A percentile compares a stretch with the other conserved stretches of the same genome.
phyloP scores from a whole-genome alignment of 2,888 invertebrate species.

The Melanotus villosus region DNA sequence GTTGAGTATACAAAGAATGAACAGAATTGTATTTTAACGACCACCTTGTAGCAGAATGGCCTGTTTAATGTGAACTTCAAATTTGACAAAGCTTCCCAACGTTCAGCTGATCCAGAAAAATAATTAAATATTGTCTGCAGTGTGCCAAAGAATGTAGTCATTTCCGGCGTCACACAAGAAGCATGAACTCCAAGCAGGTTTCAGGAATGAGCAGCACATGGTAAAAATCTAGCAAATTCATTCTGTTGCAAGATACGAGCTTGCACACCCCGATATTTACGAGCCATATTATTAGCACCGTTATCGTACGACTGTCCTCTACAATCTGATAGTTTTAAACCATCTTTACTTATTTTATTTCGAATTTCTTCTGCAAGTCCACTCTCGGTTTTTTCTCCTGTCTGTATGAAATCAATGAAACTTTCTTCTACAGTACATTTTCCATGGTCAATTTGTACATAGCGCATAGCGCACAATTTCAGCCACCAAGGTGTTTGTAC shows the following conservation, averaged over 20 bases:
- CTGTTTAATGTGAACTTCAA: not conserved
- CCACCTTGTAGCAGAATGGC: slow-evolving; percentile 17
- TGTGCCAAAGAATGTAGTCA: slow-evolving; percentile 53
- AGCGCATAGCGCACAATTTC: no score
- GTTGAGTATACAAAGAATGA: not conserved
- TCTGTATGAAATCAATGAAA: slow-evolving; percentile 58
- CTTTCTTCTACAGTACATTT: slow-evolving; percentile 52
- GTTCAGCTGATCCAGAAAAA: slow-evolving; percentile 51
- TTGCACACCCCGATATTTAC: slow-evolving; percentile 58
- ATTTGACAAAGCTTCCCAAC: slow-evolving; percentile 52
- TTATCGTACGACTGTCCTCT: slow-evolving; percentile 57
- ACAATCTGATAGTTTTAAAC: slow-evolving; percentile 50
- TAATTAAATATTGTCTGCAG: slow-evolving; percentile 55
- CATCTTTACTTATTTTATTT: slow-evolving; percentile 3
- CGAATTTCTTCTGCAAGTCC: not conserved
- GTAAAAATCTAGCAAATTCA: slow-evolving; percentile 57
- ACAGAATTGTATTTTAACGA: slow-evolving; percentile 19
- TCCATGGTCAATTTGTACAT: not conserved
- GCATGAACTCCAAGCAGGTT: slow-evolving; percentile 58
- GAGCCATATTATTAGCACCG: slow-evolving; percentile 59
- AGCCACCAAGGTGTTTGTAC: no score
- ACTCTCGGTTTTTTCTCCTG: slow-evolving; percentile 53
- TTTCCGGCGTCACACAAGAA: slow-evolving; percentile 53
- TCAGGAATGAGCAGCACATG: slow-evolving; percentile 57
- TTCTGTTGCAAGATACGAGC: slow-evolving; percentile 56